Evolutionary conservation across 1,140 invertebrate genomes (phyloP).

Genomic region (Anoplolepis gracilipes): DNA sequence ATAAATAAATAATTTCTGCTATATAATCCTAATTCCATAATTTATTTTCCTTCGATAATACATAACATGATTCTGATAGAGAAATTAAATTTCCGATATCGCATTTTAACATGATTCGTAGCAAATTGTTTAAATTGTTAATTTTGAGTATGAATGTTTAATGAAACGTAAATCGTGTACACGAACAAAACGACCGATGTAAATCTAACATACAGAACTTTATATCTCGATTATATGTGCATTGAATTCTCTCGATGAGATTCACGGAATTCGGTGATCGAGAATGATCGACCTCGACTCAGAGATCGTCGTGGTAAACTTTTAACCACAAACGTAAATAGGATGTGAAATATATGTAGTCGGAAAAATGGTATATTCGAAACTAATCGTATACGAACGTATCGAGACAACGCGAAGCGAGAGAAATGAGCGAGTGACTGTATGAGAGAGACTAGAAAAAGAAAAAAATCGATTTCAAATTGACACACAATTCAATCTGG

Average conservation of each 20-base stretch:
- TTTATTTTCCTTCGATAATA: neutral
- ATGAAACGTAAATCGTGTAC: neutral
- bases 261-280: neutral
- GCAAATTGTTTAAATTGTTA: conserved; percentile 27
- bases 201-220: neutral
- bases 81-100: neutral
- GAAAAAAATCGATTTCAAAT: conserved; percentile 16
- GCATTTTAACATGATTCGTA: neutral
- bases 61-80: neutral
- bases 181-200: neutral
- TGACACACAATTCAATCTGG: neutral
- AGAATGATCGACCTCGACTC: neutral
- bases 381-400: neutral
- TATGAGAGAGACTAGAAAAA: conserved; percentile 4
- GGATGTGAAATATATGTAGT: conserved; percentile 5
- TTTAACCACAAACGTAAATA: conserved; percentile 21
- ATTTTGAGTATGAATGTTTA: conserved; percentile 44
- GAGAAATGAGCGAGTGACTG: neutral
- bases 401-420: conserved; percentile 7
- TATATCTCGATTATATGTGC: neutral
- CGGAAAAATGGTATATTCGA: no score
- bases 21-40: neutral
- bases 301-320: conserved; percentile 4
- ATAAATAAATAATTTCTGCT: neutral
- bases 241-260: neutral